Conservation (phyloP, 2,113 vertebrate genomes). For the Eptesicus fuscus region DNA sequence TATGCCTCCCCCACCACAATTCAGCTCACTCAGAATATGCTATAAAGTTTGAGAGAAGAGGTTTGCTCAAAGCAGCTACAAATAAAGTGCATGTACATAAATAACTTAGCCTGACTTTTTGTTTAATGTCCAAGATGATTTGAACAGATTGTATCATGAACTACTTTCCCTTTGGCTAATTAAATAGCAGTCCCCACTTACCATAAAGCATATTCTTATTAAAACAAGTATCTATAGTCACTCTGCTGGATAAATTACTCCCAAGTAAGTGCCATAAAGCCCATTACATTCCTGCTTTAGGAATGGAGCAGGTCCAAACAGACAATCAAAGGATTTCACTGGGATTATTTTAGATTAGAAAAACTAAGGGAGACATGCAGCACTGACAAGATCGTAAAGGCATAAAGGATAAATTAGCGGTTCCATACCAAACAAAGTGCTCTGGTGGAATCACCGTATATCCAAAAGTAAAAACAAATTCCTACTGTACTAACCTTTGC, state of each 20-base stretch:
- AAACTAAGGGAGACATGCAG: slow-evolving; percentile 88
- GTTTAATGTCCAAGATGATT: slow-evolving; percentile 88
- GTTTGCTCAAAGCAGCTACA: slow-evolving; percentile 81
- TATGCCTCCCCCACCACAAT: slow-evolving; percentile 37
- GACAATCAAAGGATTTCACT: slow-evolving; percentile 98
- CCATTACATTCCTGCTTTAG: slow-evolving; percentile 94
- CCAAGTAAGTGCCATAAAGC: slow-evolving; percentile 94
- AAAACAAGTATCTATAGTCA: slow-evolving; percentile 94
- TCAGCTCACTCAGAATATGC: slow-evolving; percentile 69
- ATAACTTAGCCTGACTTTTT: slow-evolving; percentile 86
- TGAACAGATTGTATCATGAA: slow-evolving; percentile 88
- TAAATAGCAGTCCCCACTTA: slow-evolving; percentile 93
- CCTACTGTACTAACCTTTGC: slow-evolving; percentile 74
- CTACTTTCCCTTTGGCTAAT: slow-evolving; percentile 92
- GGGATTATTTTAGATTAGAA: slow-evolving; percentile 98
- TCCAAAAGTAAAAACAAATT: slow-evolving; percentile 71
- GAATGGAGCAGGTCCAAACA: slow-evolving; percentile 96
- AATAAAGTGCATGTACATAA: slow-evolving; percentile 84
- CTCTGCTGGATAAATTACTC: slow-evolving; percentile 93
- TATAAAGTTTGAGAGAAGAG: slow-evolving; percentile 79
- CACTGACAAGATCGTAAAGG: slow-evolving; percentile 91
- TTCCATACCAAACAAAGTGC: slow-evolving; percentile 86
- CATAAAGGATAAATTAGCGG: slow-evolving; percentile 91
- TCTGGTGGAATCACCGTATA: slow-evolving; percentile 63
- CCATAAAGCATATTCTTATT: slow-evolving; percentile 95